A percentile compares a stretch with the other conserved stretches of the same genome.
Evolutionary conservation across 2,797 vertebrate species (phyloP).

Genomic region (Fistularia commersonii): DNA sequence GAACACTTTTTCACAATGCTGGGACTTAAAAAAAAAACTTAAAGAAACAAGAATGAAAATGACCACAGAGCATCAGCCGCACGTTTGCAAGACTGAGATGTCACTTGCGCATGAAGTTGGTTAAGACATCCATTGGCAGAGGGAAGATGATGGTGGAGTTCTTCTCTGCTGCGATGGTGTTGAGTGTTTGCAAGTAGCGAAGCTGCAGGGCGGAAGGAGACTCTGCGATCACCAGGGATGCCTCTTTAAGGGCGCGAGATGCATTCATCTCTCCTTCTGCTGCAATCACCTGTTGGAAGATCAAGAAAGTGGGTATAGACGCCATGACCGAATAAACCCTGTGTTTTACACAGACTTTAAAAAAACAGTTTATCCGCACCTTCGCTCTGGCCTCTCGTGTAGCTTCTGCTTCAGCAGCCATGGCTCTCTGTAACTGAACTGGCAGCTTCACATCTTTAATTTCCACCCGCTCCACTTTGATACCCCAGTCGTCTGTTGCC

Average conservation of each 20-base stretch:
- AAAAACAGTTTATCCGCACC: constrained; percentile 42
- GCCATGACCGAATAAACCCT: too few species aligned
- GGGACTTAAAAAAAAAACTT: not conserved
- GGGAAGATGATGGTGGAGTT: constrained; percentile 85
- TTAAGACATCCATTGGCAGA: constrained; percentile 74
- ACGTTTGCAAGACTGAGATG: not conserved
- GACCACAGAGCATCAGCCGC: not conserved
- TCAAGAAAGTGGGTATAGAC: not conserved
- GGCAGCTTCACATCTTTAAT: constrained; percentile 83
- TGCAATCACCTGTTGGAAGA: constrained; percentile 71
- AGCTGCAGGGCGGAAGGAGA: constrained; percentile 80
- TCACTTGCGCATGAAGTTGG: constrained; percentile 69
- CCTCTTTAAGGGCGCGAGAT: constrained; percentile 79
- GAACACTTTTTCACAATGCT: too few species aligned
- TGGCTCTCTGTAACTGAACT: constrained; percentile 77
- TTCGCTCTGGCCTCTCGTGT: constrained; percentile 79
- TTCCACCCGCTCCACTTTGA: constrained; percentile 82
- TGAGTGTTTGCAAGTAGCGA: constrained; percentile 81
- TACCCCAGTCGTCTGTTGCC: constrained; percentile 80
- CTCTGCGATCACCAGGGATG: constrained; percentile 78
- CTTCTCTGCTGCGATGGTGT: constrained; percentile 78
- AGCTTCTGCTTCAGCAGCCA: constrained; percentile 81
- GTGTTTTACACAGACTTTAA: not conserved
- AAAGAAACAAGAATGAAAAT: not conserved
- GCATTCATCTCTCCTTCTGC: constrained; percentile 83